Percentiles rank a stretch among this genome's conserved stretches.
Conservation (phyloP, 2,888 invertebrate species). For the Caenorhabditis plicata region DNA sequence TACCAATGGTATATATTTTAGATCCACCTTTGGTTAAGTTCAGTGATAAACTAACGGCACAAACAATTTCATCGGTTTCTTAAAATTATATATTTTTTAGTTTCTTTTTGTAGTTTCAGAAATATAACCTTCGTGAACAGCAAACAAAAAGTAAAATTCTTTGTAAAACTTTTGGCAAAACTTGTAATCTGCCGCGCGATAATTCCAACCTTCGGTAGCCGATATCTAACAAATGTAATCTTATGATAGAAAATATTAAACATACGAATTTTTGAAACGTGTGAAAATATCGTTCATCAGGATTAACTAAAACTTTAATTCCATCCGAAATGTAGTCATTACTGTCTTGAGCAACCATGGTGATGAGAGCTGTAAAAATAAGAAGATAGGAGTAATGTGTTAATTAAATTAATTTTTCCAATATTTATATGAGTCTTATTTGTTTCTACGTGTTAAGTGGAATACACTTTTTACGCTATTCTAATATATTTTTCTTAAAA, state of each 20-base stretch:
- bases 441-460: no score
- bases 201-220: slow-evolving; percentile 31
- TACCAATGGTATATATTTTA: slow-evolving; percentile 23
- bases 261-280: slow-evolving; percentile 18
- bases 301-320: slow-evolving; percentile 28
- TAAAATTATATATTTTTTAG: not conserved
- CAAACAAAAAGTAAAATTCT: slow-evolving; percentile 28
- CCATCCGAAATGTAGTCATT: slow-evolving; percentile 27
- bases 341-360: no score
- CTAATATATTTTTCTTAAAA: no score
- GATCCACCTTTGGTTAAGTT: slow-evolving; percentile 6
- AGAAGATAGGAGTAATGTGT: no score
- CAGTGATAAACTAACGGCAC: slow-evolving; percentile 16
- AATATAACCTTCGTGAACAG: slow-evolving; percentile 16
- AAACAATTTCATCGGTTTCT: slow-evolving; percentile 17
- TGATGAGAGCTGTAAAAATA: no score
- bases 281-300: slow-evolving; percentile 19
- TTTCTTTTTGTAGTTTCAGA: not conserved
- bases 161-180: slow-evolving; percentile 22
- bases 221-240: slow-evolving; percentile 10
- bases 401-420: no score
- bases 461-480: no score
- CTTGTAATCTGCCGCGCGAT: slow-evolving; percentile 18
- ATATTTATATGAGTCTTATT: no score
- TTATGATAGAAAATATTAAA: not conserved